A percentile compares a stretch with the other conserved stretches of the same genome.
Conservation (phyloP, 2,113 vertebrate species). For the Pedionomus torquatus region DNA sequence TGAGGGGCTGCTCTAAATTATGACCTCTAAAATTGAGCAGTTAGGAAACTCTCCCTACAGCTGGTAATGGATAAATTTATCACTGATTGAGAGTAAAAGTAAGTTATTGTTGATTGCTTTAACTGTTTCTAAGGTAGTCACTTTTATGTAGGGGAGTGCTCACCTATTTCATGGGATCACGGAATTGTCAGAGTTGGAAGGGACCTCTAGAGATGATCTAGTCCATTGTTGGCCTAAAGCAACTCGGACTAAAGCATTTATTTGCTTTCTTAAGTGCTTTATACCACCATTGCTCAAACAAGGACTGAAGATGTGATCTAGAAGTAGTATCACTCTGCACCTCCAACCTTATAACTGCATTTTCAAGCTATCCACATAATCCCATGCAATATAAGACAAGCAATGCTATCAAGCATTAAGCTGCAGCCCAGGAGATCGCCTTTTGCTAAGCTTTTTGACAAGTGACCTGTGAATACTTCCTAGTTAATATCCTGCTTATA, state of each 20-base stretch:
- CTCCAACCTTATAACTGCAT: background rate
- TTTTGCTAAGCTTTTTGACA: background rate
- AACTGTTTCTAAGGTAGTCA: background rate
- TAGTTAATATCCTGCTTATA: background rate
- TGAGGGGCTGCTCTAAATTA: background rate
- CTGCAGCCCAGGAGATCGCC: background rate
- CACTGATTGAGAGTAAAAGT: background rate
- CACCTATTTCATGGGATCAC: no score
- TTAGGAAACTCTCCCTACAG: background rate
- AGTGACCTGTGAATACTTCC: background rate
- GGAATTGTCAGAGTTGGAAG: no score
- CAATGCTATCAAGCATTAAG: background rate
- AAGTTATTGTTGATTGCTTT: background rate
- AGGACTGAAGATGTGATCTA: background rate
- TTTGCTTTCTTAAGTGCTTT: background rate
- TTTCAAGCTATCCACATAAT: background rate
- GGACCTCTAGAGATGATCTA: no score
- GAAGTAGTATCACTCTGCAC: background rate
- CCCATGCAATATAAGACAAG: background rate
- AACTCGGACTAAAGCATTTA: background rate
- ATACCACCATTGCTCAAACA: background rate
- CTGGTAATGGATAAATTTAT: background rate
- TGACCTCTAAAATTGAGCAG: background rate
- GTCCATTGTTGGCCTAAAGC: no score
- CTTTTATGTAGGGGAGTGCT: background rate